Evolutionary conservation across 1,140 invertebrate species (phyloP).

Genomic region (Mactra quadrangularis): DNA sequence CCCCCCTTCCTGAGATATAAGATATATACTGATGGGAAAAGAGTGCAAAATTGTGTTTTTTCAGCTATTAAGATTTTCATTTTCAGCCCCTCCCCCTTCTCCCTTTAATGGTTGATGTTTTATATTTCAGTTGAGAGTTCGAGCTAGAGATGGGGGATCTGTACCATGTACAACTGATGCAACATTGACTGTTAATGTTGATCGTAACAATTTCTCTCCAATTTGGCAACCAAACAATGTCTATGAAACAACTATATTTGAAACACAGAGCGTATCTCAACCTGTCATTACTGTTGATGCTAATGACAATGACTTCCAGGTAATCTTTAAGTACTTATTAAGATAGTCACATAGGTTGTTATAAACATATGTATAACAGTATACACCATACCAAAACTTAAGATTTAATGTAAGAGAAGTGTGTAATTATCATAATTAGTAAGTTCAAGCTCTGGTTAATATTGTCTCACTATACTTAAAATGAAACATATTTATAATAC

Average conservation of each 20-base stretch:
- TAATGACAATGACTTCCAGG: slow-evolving; percentile 59
- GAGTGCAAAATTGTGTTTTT: too few relatives aligned
- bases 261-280: slow-evolving; percentile 54
- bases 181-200: slow-evolving; percentile 65
- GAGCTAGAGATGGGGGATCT: slow-evolving; percentile 66
- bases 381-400: background rate
- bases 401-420: too few relatives aligned
- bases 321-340: slow-evolving; percentile 33
- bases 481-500: slow-evolving; percentile 8
- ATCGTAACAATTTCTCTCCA: slow-evolving; percentile 71
- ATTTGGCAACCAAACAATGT: slow-evolving; percentile 35
- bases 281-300: slow-evolving; percentile 61
- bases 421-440: too few relatives aligned
- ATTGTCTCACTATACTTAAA: background rate
- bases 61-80: too few relatives aligned
- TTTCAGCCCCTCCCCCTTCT: too few relatives aligned
- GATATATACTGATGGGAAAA: too few relatives aligned
- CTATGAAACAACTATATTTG: slow-evolving; percentile 64
- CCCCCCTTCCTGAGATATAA: too few relatives aligned
- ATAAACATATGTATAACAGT: too few relatives aligned
- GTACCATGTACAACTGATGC: slow-evolving; percentile 59
- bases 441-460: too few relatives aligned
- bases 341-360: too few relatives aligned
- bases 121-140: slow-evolving; percentile 68
- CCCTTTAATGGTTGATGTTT: too few relatives aligned